Percentiles rank a stretch among this genome's conserved stretches.
phyloP scores from a whole-genome alignment of 2,888 invertebrate genomes.

The Uloborus plumipes region DNA sequence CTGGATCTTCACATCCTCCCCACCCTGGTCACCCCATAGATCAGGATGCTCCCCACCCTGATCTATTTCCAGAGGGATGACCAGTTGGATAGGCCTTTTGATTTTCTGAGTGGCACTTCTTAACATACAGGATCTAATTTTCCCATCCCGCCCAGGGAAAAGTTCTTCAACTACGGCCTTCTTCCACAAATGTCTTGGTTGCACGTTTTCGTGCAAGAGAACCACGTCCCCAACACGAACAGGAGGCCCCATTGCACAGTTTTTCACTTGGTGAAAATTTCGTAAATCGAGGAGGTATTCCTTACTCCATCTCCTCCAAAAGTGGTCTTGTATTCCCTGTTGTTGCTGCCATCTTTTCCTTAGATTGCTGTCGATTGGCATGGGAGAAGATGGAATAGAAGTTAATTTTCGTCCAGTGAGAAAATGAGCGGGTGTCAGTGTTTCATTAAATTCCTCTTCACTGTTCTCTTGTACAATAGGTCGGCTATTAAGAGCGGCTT shows the following conservation, averaged over 20 bases:
- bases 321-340: not conserved
- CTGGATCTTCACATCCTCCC: constrained; percentile 4
- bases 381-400: not conserved
- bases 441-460: not conserved
- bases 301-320: constrained; percentile 15
- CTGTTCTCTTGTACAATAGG: constrained; percentile 11
- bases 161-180: not conserved
- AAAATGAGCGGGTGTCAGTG: constrained; percentile 13
- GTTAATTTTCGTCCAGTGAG: constrained; percentile 1
- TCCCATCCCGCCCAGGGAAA: not conserved
- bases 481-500: constrained; percentile 20
- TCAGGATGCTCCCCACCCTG: constrained; percentile 14
- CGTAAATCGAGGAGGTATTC: constrained; percentile 16
- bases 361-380: not conserved
- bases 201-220: not conserved
- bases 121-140: not conserved
- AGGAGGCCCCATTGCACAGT: not conserved
- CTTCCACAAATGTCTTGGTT: not conserved
- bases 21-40: too few relatives aligned
- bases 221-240: not conserved
- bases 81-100: not conserved
- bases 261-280: not conserved
- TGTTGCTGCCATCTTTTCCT: not conserved
- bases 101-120: not conserved
- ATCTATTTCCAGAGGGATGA: not conserved